A percentile compares a stretch with the other conserved stretches of the same genome.
These are phyloP conservation scores for Ceyx cyanopectus DNA, from an alignment of 2,113 vertebrate species.

Conservation along the genomic window DNA sequence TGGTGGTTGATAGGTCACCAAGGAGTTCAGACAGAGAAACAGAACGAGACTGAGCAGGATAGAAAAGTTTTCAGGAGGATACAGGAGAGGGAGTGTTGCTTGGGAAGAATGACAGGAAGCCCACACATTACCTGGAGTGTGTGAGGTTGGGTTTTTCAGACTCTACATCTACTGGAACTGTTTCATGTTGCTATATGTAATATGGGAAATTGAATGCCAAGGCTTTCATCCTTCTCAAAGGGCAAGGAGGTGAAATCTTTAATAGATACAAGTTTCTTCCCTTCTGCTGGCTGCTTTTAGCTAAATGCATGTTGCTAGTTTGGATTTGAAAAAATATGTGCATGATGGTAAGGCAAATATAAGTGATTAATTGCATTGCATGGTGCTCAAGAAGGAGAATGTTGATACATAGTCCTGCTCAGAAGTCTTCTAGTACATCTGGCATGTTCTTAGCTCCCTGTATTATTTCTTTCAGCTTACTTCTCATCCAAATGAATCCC, in stretches of 20 bases:
- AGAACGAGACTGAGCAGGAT: neutral
- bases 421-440: neutral
- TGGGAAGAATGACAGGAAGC: neutral
- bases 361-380: neutral
- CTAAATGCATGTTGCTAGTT: neutral
- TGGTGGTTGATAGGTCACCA: neutral
- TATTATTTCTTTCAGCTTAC: neutral
- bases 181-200: neutral
- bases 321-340: neutral
- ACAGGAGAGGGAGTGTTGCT: neutral
- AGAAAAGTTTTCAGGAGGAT: neutral
- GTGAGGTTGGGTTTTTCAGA: neutral
- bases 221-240: neutral
- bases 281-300: neutral
- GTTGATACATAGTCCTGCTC: neutral
- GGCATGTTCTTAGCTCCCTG: neutral
- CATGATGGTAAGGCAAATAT: neutral
- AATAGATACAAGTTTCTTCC: neutral
- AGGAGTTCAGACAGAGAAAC: neutral
- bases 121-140: neutral
- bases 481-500: neutral
- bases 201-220: neutral
- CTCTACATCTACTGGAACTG: neutral
- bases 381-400: neutral
- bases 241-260: neutral